A percentile compares a stretch with the other conserved stretches of the same genome.
These are phyloP conservation scores for Cryptophagus acutangulus DNA, from an alignment of 2,888 invertebrate genomes.

Conservation along the genomic window DNA sequence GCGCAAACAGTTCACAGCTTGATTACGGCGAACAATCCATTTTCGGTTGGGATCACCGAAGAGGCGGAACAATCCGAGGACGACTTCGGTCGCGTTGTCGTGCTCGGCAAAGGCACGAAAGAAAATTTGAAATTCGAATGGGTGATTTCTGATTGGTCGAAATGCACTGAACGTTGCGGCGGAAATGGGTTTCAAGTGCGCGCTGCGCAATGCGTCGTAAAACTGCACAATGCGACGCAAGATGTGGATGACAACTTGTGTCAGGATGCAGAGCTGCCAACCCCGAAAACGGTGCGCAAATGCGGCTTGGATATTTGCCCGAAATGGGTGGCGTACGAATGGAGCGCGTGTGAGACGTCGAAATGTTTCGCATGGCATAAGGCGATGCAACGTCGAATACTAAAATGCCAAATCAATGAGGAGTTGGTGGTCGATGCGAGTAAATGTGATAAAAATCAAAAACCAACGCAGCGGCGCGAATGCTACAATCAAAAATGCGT, in stretches of 20 bases:
- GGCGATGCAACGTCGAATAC: conserved; percentile 69
- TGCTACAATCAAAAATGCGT: conserved; percentile 80
- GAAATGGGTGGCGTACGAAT: conserved; percentile 64
- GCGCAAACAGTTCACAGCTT: no score
- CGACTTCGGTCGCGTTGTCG: conserved; percentile 31
- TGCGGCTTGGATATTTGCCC: conserved; percentile 69
- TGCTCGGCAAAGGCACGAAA: conserved; percentile 45
- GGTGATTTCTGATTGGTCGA: conserved; percentile 80
- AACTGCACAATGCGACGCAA: conserved; percentile 53
- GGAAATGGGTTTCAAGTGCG: conserved; percentile 68
- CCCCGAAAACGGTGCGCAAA: conserved; percentile 59
- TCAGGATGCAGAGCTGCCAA: conserved; percentile 63
- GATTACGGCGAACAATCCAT: not conserved
- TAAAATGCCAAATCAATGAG: conserved; percentile 54
- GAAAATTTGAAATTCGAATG: conserved; percentile 65
- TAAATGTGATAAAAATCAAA: conserved; percentile 66
- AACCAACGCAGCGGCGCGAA: conserved; percentile 73
- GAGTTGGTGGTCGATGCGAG: conserved; percentile 42
- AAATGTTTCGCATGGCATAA: conserved; percentile 72
- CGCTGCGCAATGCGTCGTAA: conserved; percentile 68
- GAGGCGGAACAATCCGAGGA: conserved; percentile 25
- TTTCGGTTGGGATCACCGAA: conserved; percentile 24
- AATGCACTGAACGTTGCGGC: conserved; percentile 79
- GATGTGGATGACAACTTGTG: conserved; percentile 63
- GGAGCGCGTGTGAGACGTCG: conserved; percentile 68